A percentile compares a stretch with the other conserved stretches of the same genome.
Evolutionary conservation across 2,113 vertebrate species (phyloP).

Genomic region (Larimichthys polyactis): DNA sequence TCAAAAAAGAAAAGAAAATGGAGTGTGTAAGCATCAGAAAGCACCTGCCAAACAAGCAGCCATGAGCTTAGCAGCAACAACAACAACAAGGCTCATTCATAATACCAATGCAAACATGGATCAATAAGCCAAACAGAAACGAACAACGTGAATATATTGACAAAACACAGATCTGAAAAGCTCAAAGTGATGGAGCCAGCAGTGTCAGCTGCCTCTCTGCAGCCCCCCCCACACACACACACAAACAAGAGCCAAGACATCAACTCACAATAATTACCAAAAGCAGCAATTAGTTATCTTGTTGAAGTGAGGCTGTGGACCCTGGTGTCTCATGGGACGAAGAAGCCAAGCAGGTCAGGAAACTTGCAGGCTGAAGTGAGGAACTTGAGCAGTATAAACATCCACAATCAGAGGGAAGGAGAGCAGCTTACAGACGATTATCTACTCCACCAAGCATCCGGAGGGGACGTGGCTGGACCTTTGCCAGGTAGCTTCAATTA

Average conservation of each 20-base stretch:
- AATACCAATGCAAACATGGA: slow-evolving; percentile 44
- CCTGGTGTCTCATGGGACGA: background rate
- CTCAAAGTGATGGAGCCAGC: background rate
- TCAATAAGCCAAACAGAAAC: slow-evolving; percentile 32
- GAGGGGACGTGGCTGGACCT: background rate
- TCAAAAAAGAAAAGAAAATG: background rate
- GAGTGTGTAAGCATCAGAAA: slow-evolving; percentile 18
- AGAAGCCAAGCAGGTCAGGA: background rate
- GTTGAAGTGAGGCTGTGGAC: background rate
- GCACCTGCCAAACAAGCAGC: slow-evolving; percentile 52
- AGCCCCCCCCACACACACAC: background rate
- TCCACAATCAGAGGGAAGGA: background rate
- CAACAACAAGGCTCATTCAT: background rate
- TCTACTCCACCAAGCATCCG: background rate
- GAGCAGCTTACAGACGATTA: too few relatives aligned
- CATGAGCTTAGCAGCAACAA: slow-evolving; percentile 24
- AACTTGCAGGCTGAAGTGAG: background rate
- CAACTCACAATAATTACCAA: background rate
- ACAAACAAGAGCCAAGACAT: background rate
- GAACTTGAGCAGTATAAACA: background rate
- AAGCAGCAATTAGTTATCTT: background rate
- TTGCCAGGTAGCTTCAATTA: background rate
- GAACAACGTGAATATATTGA: slow-evolving; percentile 8
- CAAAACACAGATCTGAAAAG: slow-evolving; percentile 14
- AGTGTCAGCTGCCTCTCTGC: background rate